phyloP scores from a whole-genome alignment of 2,113 vertebrate genomes.

The Dromas ardeola region DNA sequence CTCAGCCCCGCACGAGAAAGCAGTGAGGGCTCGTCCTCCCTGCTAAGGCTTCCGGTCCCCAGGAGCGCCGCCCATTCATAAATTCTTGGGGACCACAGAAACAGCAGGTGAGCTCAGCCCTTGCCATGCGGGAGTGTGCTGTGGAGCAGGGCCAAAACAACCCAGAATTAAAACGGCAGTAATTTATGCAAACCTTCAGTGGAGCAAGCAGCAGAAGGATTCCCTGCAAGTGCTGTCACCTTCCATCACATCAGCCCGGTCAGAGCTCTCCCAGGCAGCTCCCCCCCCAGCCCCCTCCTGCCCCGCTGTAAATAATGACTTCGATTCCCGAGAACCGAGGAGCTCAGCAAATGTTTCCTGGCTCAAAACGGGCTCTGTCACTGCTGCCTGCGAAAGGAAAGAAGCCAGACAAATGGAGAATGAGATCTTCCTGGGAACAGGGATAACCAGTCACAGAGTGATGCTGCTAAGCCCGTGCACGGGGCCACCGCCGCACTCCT shows the following conservation, averaged over 20 bases:
- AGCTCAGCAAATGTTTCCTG: not conserved
- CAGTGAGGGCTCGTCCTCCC: not conserved
- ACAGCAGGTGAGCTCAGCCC: not conserved
- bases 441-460: not conserved
- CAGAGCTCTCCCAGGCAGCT: not conserved
- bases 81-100: not conserved
- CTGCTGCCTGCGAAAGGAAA: not conserved
- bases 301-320: not conserved
- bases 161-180: not conserved
- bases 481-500: not conserved
- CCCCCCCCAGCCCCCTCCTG: not conserved
- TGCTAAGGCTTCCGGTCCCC: not conserved
- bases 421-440: accelerated
- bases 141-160: not conserved
- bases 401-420: not conserved
- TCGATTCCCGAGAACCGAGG: not conserved
- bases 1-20: not conserved
- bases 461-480: accelerated
- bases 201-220: slow-evolving; percentile 46
- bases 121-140: not conserved
- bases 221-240: slow-evolving; percentile 63
- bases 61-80: not conserved
- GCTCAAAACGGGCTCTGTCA: not conserved
- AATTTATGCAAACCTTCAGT: not conserved
- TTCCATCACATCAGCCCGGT: slow-evolving; percentile 24